A percentile compares a stretch with the other conserved stretches of the same genome.
Conservation (phyloP, 1,140 invertebrate species). For the Cryptotermes secundus region DNA sequence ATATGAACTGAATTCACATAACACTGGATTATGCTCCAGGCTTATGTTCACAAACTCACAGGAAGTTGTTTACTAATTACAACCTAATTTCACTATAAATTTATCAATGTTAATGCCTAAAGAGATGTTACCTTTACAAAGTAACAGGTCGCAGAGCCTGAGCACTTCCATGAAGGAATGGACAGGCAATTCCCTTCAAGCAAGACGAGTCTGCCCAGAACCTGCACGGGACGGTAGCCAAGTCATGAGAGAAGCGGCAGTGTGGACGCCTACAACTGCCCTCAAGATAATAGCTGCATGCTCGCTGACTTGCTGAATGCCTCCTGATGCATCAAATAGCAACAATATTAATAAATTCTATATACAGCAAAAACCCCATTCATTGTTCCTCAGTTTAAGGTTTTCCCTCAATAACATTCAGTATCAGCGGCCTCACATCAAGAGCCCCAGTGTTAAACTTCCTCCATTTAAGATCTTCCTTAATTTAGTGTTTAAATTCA, state of each 20-base stretch:
- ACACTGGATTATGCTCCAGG: no score
- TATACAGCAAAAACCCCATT: neutral
- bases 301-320: constrained; percentile 31
- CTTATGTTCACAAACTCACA: no score
- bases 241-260: constrained; percentile 24
- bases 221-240: constrained; percentile 21
- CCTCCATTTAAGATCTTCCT: no score
- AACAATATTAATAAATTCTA: neutral
- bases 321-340: constrained; percentile 1
- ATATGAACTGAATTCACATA: no score
- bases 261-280: neutral
- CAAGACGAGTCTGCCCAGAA: constrained; percentile 23
- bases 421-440: no score
- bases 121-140: neutral
- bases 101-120: constrained; percentile 1
- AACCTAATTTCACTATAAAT: neutral
- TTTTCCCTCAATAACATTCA: no score
- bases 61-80: no score
- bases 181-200: constrained; percentile 31
- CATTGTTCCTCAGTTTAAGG: no score
- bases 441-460: no score
- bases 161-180: constrained; percentile 18
- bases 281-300: neutral
- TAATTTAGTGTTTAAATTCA: no score
- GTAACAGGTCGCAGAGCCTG: constrained; percentile 30